A percentile compares a stretch with the other conserved stretches of the same genome.
phyloP scores from a whole-genome alignment of 2,113 vertebrate species.

The Lethenteron reissneri region DNA sequence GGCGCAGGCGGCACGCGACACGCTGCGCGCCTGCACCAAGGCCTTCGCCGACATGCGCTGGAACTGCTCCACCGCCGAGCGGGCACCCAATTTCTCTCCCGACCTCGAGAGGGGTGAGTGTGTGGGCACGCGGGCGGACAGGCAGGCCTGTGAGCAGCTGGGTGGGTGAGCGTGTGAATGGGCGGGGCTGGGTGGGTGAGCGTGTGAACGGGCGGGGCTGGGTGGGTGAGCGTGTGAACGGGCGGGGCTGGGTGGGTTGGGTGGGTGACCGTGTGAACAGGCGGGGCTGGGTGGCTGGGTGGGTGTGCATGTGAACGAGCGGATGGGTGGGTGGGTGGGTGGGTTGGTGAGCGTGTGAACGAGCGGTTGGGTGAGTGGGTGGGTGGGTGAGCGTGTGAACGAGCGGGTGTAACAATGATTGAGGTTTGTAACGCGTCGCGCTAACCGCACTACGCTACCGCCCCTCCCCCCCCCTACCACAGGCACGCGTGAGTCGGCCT shows the following conservation, averaged over 20 bases:
- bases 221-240: not conserved
- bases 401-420: accelerated
- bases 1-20: constrained; percentile 58
- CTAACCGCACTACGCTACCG: not conserved
- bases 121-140: not conserved
- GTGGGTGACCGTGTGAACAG: not conserved
- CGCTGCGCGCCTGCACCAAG: constrained; percentile 74
- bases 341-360: not conserved
- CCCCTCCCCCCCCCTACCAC: constrained; percentile 7
- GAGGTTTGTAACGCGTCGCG: not conserved
- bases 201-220: too few species aligned
- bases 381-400: not conserved
- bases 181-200: not conserved
- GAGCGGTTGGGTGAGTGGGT: not conserved
- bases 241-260: not conserved
- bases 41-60: constrained; percentile 82
- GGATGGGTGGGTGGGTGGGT: not conserved
- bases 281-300: not conserved
- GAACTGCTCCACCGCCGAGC: constrained; percentile 90
- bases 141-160: not conserved
- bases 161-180: not conserved
- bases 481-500: constrained; percentile 88
- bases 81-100: constrained; percentile 52
- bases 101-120: constrained; percentile 92
- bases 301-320: not conserved